Evolutionary conservation across 2,888 invertebrate genomes (phyloP).

Genomic region (Tribolium freemani): DNA sequence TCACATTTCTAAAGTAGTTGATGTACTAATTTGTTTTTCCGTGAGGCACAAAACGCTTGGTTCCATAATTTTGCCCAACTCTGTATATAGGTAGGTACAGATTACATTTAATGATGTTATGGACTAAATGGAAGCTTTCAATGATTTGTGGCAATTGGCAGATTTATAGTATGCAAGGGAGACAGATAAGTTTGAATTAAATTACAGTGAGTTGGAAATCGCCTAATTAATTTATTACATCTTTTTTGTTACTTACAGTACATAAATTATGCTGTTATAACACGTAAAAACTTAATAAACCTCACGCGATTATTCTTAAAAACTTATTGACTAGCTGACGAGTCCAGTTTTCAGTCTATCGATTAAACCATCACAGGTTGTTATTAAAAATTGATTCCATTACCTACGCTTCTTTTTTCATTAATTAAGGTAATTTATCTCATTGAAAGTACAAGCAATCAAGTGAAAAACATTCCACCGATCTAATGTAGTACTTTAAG

Average conservation of each 20-base stretch:
- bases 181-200: background rate
- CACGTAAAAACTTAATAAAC: background rate
- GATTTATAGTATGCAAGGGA: background rate
- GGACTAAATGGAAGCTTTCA: background rate
- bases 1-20: no score
- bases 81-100: no score
- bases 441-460: background rate
- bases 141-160: background rate
- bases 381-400: slow-evolving; percentile 10
- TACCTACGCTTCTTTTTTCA: background rate
- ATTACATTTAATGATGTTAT: no score
- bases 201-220: background rate
- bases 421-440: background rate
- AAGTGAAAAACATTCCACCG: background rate
- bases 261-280: background rate
- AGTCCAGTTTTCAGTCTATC: background rate
- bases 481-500: background rate
- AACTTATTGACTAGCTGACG: background rate
- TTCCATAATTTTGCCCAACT: no score
- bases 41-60: no score
- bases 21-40: no score
- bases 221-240: background rate
- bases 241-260: background rate
- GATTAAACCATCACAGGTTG: background rate
- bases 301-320: background rate